Evolutionary conservation across 2,888 invertebrate genomes (phyloP).

Genomic region (Platycheirus albimanus): DNA sequence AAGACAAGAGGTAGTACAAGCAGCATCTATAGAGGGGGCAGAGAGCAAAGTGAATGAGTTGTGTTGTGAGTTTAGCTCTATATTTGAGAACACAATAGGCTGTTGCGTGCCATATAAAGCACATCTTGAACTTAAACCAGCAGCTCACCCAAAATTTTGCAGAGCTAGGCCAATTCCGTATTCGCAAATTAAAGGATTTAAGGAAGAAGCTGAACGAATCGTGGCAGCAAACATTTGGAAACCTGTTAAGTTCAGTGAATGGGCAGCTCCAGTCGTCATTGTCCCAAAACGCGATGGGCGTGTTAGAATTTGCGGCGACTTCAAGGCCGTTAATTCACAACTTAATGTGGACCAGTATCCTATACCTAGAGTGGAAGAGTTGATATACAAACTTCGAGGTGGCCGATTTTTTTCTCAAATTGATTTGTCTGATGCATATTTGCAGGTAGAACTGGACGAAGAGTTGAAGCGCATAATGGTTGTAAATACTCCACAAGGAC

Average conservation of each 20-base stretch:
- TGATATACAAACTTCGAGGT: not conserved
- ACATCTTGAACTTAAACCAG: slow-evolving; percentile 61
- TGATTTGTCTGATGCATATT: not conserved
- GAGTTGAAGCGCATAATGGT: slow-evolving; percentile 45
- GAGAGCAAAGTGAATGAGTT: no score
- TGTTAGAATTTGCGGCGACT: slow-evolving; percentile 75
- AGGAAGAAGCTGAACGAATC: slow-evolving; percentile 67
- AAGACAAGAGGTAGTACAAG: no score
- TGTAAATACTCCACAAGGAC: slow-evolving; percentile 47
- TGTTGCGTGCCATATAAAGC: slow-evolving; percentile 40
- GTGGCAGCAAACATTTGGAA: slow-evolving; percentile 49
- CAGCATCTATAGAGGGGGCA: no score
- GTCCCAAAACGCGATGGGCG: slow-evolving; percentile 76
- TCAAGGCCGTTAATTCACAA: slow-evolving; percentile 33
- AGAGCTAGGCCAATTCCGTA: slow-evolving; percentile 75
- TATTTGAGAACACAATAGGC: no score
- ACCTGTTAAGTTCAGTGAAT: slow-evolving; percentile 75
- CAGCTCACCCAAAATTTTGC: no score
- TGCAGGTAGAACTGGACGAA: slow-evolving; percentile 51
- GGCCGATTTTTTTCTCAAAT: not conserved
- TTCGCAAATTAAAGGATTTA: slow-evolving; percentile 58
- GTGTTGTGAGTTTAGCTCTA: no score
- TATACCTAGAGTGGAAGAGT: slow-evolving; percentile 34
- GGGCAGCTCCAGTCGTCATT: slow-evolving; percentile 78
- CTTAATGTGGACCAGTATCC: slow-evolving; percentile 10